phyloP scores from a whole-genome alignment of 2,888 invertebrate genomes.

The Lumbricus terrestris region DNA sequence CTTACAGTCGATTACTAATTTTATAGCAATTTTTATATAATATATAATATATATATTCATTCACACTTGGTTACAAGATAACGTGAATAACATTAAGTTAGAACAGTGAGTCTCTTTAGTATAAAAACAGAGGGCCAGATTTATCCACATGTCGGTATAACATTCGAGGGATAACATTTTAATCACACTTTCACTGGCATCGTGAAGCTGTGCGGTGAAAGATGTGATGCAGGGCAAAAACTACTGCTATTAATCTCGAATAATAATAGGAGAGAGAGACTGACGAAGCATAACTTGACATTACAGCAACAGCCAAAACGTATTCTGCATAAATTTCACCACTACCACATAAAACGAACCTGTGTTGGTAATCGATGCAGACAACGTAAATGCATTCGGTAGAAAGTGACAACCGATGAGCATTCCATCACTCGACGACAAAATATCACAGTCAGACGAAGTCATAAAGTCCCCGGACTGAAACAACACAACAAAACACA shows the following conservation, averaged over 20 bases:
- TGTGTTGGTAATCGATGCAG: slow-evolving; percentile 40
- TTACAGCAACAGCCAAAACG: neutral
- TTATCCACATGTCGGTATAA: no score
- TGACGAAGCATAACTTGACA: no score
- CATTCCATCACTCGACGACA: slow-evolving; percentile 34
- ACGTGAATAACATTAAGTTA: no score
- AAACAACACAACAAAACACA: neutral
- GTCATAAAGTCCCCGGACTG: slow-evolving; percentile 36
- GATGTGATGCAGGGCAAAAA: neutral
- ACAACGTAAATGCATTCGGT: slow-evolving; percentile 30
- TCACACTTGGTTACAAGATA: no score
- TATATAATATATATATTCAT: no score
- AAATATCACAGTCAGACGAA: slow-evolving; percentile 36
- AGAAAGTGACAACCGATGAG: slow-evolving; percentile 8
- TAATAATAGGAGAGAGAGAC: neutral
- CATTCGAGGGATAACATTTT: no score
- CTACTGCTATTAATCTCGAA: neutral
- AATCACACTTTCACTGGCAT: no score
- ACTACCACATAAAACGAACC: slow-evolving; percentile 23
- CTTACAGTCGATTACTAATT: neutral
- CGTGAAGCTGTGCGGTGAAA: no score
- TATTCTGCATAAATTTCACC: no score
- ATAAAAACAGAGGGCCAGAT: no score
- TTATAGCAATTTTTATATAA: no score
- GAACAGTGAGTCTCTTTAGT: no score